These are phyloP conservation scores for Eufriesea mexicana DNA, from an alignment of 1,140 invertebrate species.

Conservation along the genomic window DNA sequence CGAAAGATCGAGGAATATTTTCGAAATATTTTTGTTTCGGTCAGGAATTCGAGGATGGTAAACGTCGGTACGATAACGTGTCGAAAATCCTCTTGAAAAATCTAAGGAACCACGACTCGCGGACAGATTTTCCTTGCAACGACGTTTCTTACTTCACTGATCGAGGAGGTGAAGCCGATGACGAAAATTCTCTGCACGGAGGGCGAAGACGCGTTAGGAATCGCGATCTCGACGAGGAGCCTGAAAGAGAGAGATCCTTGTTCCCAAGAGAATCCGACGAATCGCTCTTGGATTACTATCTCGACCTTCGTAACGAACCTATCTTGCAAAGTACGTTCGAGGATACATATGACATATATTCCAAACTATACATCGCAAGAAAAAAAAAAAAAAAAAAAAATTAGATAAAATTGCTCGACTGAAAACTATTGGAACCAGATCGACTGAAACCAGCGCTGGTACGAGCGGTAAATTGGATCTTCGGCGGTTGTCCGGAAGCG, in stretches of 20 bases:
- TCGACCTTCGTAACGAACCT: not conserved
- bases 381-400: too few relatives aligned
- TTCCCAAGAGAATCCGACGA: not conserved
- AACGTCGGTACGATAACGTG: not conserved
- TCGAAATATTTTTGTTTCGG: not conserved
- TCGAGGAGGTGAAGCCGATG: constrained; percentile 29
- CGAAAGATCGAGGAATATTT: not conserved
- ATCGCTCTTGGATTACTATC: constrained; percentile 14
- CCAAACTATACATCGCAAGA: too few relatives aligned
- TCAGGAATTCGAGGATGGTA: not conserved
- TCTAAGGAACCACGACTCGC: not conserved
- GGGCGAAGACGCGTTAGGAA: not conserved
- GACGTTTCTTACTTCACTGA: constrained; percentile 13
- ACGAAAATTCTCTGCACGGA: constrained; percentile 14
- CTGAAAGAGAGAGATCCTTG: constrained; percentile 4
- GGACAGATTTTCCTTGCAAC: not conserved
- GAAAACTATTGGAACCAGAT: too few relatives aligned
- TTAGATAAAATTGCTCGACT: too few relatives aligned
- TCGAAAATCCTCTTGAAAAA: not conserved
- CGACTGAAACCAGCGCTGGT: constrained; percentile 53
- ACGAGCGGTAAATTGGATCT: constrained; percentile 63
- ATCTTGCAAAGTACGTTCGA: constrained; percentile 40
- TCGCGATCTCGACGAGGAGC: not conserved
- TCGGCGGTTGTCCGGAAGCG: constrained; percentile 61
- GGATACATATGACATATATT: too few relatives aligned